These are phyloP conservation scores for Halcyon smyrnensis DNA, from an alignment of 2,797 vertebrate species.

Conservation along the genomic window DNA sequence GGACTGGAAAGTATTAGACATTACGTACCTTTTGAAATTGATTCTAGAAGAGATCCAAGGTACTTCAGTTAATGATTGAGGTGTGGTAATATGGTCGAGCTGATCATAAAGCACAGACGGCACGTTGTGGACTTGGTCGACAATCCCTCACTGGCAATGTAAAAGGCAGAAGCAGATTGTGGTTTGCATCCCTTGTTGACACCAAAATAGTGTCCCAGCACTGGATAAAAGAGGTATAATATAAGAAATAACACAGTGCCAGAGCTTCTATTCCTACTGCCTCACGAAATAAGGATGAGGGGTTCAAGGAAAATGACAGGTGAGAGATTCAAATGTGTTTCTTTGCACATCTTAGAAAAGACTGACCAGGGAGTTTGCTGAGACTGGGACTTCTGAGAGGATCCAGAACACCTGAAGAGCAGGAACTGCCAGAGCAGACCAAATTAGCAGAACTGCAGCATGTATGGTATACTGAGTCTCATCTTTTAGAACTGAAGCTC, in stretches of 20 bases:
- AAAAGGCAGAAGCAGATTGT: neutral
- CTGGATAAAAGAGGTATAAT: neutral
- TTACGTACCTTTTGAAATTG: neutral
- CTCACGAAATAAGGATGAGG: neutral
- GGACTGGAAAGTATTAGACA: neutral
- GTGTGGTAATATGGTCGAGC: neutral
- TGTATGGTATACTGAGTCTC: neutral
- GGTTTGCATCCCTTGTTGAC: neutral
- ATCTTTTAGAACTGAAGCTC: neutral
- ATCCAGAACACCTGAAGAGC: accelerated
- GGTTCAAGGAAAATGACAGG: neutral
- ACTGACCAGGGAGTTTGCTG: neutral
- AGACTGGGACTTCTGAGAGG: neutral
- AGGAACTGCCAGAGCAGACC: neutral
- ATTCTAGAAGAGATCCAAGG: neutral
- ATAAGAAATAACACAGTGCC: neutral
- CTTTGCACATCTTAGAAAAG: neutral
- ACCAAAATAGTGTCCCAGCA: neutral
- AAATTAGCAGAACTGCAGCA: neutral
- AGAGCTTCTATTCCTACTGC: neutral
- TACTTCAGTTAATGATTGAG: neutral
- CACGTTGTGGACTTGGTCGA: neutral
- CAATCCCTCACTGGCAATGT: neutral
- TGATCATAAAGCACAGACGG: neutral
- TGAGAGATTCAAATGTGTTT: neutral